Evolutionary conservation across 2,797 vertebrate genomes (phyloP).

Genomic region (Danio jaintianensis): DNA sequence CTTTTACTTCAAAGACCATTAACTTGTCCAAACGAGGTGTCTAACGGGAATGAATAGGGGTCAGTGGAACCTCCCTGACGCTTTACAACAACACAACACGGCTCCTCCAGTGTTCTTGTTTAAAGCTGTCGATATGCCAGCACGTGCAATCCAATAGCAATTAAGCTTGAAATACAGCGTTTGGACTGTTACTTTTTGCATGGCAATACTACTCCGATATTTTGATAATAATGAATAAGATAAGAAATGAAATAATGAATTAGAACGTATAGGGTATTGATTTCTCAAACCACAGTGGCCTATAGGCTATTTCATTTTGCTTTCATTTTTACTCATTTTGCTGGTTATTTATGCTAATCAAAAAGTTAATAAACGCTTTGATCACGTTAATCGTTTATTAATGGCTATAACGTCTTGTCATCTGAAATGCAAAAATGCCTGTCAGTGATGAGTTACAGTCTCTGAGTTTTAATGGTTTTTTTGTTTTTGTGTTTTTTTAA

Average conservation of each 20-base stretch:
- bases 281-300: background rate
- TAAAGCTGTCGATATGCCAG: slow-evolving; percentile 46
- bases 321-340: no score
- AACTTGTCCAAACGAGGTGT: slow-evolving; percentile 30
- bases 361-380: no score
- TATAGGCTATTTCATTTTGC: background rate
- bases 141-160: slow-evolving; percentile 47
- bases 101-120: slow-evolving; percentile 25
- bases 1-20: slow-evolving; percentile 25
- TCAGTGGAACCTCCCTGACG: slow-evolving; percentile 55
- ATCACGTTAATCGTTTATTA: no score
- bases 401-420: no score
- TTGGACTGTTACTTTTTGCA: background rate
- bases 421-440: no score
- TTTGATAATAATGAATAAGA: background rate
- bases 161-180: slow-evolving; percentile 36
- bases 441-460: no score
- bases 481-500: no score
- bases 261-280: background rate
- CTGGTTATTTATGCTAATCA: no score
- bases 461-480: no score
- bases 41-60: slow-evolving; percentile 49
- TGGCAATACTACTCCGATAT: background rate
- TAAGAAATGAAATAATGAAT: background rate
- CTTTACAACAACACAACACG: slow-evolving; percentile 44